These are phyloP conservation scores for Rhopalosiphum padi DNA, from an alignment of 1,140 invertebrate species.

Conservation along the genomic window DNA sequence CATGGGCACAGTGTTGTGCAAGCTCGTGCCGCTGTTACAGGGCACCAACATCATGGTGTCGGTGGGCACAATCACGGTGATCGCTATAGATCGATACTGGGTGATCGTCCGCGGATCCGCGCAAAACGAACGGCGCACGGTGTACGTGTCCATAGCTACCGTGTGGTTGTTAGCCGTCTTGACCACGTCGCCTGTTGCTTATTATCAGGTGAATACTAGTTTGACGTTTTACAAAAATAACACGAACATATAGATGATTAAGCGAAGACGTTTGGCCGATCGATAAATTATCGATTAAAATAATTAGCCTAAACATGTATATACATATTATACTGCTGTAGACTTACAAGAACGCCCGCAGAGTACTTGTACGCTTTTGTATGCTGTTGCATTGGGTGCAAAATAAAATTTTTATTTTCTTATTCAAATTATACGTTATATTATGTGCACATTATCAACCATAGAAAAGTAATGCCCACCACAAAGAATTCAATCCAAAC, in stretches of 20 bases:
- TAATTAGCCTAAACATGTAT: no score
- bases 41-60: slow-evolving; percentile 71
- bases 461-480: no score
- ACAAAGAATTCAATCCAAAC: no score
- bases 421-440: no score
- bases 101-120: slow-evolving; percentile 65
- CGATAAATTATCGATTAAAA: neutral
- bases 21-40: slow-evolving; percentile 67
- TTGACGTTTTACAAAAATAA: neutral
- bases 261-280: neutral
- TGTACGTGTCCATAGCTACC: slow-evolving; percentile 63
- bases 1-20: slow-evolving; percentile 66
- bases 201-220: slow-evolving; percentile 55
- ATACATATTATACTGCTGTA: no score
- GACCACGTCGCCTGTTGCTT: slow-evolving; percentile 64
- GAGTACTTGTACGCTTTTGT: no score
- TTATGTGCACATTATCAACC: no score
- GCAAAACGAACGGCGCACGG: slow-evolving; percentile 59
- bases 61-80: slow-evolving; percentile 70
- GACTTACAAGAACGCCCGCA: no score
- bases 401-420: no score
- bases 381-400: no score
- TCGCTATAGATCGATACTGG: slow-evolving; percentile 69
- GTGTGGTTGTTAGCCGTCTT: slow-evolving; percentile 69
- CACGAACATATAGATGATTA: no score